Evolutionary conservation across 2,888 invertebrate genomes (phyloP).

Genomic region (Operophtera brumata): DNA sequence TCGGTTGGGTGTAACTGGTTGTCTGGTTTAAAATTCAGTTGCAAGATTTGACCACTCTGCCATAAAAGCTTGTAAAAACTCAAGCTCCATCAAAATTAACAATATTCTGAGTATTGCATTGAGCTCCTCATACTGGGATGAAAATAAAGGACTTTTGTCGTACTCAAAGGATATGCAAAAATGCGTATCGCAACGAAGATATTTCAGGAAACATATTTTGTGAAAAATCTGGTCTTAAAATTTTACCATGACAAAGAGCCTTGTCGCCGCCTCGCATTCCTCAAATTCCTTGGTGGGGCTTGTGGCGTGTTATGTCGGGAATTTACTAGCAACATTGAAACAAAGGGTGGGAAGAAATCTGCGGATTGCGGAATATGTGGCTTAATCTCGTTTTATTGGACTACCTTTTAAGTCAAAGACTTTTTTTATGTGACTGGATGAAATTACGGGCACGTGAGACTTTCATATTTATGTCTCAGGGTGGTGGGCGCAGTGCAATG

Average conservation of each 20-base stretch:
- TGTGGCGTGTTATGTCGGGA: constrained; percentile 4
- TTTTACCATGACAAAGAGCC: constrained; percentile 33
- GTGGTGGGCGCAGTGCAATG: too few relatives aligned
- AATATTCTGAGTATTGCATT: too few relatives aligned
- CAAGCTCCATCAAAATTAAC: background rate
- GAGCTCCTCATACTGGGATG: background rate
- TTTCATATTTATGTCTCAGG: too few relatives aligned
- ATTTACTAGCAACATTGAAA: constrained; percentile 20
- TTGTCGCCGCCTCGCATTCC: constrained; percentile 17
- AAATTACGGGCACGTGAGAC: too few relatives aligned
- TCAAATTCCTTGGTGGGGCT: constrained; percentile 21
- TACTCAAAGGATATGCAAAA: constrained; percentile 26
- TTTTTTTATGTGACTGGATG: too few relatives aligned
- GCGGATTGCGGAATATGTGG: constrained; percentile 4
- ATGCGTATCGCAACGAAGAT: constrained; percentile 22
- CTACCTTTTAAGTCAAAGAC: constrained; percentile 1
- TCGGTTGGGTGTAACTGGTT: too few relatives aligned
- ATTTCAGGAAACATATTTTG: constrained; percentile 25
- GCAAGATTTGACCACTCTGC: too few relatives aligned
- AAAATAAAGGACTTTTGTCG: constrained; percentile 1
- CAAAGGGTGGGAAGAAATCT: background rate
- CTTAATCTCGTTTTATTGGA: background rate
- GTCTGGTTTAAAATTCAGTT: too few relatives aligned
- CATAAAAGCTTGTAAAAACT: background rate
- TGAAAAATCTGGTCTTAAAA: constrained; percentile 30